Evolutionary conservation across 2,797 vertebrate species (phyloP), one percentile per base, ranked within the genome.

Genomic region (Galago senegalensis): DNA sequence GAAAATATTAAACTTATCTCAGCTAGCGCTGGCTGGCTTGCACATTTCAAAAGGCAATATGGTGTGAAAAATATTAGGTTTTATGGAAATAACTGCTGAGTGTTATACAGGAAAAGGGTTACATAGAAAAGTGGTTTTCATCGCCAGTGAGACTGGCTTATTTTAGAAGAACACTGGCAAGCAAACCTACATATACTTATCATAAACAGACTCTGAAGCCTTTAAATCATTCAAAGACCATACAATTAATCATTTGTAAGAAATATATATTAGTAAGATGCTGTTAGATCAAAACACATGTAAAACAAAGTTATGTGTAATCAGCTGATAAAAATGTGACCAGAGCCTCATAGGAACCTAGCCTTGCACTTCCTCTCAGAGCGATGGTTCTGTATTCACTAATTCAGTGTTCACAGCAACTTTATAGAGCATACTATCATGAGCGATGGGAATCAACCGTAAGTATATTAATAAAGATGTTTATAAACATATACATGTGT

Each of bases 21-120:
- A 72, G 37, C 56, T 92, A 25, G 18, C 90, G 10, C 79, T 75
- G 34, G 16, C 61, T 86, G 34, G n/a, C 34, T 92, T 25, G n/a
- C 61, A 29, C 4, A 17, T 94, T 94, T 96, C 65, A 84, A n/a
- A 93, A 94, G 69, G n/a, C 70, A 63, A 82, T 56, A 72, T 1
- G 16, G 49, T 3, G 3, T 92, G 83, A 92, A 96, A 96, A 89
- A 81, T 67, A n/a, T 87, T 90, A 92, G 14, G 34, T 90, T 87
- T 63, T 94, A 20, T 34, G 72, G 14, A 91, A 81, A 77, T 63
- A 79, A 6, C 69, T 88, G 40, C 13, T 34, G 84, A 79, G 56
- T 88, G 60, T 93, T 92, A 34, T 29, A 5, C 23, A 17, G 65
- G n/a, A 65, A 88, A 75, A 88, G 46, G 0, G 3, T 69, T 90